These are phyloP conservation scores for Umimayanthus kanabou DNA, from an alignment of 92 coral and sea anemone genomes.

Conservation along the genomic window DNA sequence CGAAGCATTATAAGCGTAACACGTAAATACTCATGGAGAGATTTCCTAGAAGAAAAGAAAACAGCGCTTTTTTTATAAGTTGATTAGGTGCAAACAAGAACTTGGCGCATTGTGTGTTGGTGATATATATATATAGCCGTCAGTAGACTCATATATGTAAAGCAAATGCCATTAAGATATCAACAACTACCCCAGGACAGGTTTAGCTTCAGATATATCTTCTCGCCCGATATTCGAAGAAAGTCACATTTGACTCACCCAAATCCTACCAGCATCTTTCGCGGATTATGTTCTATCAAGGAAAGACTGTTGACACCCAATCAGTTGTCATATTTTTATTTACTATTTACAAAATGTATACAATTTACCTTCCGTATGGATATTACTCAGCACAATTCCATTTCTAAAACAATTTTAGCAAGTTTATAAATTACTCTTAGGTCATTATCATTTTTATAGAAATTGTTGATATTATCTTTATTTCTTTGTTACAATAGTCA, in stretches of 20 bases:
- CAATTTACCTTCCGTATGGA: not conserved
- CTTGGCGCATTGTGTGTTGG: not conserved
- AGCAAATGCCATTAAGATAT: not conserved
- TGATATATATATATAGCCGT: no score
- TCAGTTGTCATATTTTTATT: not conserved
- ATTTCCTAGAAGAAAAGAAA: not conserved
- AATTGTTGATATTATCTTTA: not conserved
- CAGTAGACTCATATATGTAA: not conserved
- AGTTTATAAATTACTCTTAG: not conserved
- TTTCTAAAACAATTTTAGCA: not conserved
- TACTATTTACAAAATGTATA: not conserved
- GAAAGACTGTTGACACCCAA: not conserved
- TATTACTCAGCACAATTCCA: not conserved
- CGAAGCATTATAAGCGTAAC: not conserved
- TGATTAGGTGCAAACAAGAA: not conserved
- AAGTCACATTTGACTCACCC: not conserved
- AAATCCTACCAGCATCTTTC: not conserved
- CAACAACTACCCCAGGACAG: not conserved
- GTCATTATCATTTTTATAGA: not conserved
- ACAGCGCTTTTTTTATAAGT: not conserved
- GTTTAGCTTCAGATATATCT: not conserved
- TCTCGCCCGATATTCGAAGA: not conserved
- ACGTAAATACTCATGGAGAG: not conserved
- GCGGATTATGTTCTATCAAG: not conserved
- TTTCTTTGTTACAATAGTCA: not conserved